Conservation (phyloP, 1,140 invertebrate species). For the Drosophila paulistorum region DNA sequence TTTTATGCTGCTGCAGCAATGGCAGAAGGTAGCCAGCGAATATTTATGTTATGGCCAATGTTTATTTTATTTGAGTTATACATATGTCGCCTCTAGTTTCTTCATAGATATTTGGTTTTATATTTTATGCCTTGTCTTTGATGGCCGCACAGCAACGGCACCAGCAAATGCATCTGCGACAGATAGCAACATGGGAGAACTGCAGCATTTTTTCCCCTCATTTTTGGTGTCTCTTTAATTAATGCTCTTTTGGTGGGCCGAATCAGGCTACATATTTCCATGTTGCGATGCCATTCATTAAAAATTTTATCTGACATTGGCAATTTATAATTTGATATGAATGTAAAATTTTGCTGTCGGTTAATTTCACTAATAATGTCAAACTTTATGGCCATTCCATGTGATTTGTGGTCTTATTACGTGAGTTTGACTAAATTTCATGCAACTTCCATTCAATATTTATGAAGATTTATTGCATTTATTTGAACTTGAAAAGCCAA, state of each 20-base stretch:
- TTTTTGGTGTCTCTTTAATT: slow-evolving; percentile 49
- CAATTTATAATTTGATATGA: slow-evolving; percentile 67
- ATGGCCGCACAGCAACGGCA: slow-evolving; percentile 41
- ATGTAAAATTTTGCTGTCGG: slow-evolving; percentile 23
- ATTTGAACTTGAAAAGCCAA: slow-evolving; percentile 15
- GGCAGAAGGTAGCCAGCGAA: slow-evolving; percentile 54
- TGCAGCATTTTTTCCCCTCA: slow-evolving; percentile 14
- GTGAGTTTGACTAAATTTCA: slow-evolving; percentile 53
- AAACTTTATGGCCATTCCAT: slow-evolving; percentile 48
- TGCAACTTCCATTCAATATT: slow-evolving; percentile 41
- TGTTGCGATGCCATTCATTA: slow-evolving; percentile 57
- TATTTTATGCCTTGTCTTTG: slow-evolving; percentile 50
- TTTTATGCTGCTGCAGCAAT: slow-evolving; percentile 38
- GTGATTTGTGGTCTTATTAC: slow-evolving; percentile 67
- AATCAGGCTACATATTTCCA: slow-evolving; percentile 20
- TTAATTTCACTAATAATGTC: slow-evolving; percentile 69
- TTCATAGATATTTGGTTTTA: slow-evolving; percentile 45
- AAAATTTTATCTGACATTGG: slow-evolving; percentile 67
- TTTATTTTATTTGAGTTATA: slow-evolving; percentile 79
- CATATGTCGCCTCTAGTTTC: slow-evolving; percentile 59
- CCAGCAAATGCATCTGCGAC: neutral
- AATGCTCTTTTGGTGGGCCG: slow-evolving; percentile 57
- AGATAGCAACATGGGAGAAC: neutral
- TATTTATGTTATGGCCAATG: slow-evolving; percentile 77
- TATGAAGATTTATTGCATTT: slow-evolving; percentile 45